Evolutionary conservation across 2,888 invertebrate species (phyloP).

Genomic region (Pachliopta kotzebuea): DNA sequence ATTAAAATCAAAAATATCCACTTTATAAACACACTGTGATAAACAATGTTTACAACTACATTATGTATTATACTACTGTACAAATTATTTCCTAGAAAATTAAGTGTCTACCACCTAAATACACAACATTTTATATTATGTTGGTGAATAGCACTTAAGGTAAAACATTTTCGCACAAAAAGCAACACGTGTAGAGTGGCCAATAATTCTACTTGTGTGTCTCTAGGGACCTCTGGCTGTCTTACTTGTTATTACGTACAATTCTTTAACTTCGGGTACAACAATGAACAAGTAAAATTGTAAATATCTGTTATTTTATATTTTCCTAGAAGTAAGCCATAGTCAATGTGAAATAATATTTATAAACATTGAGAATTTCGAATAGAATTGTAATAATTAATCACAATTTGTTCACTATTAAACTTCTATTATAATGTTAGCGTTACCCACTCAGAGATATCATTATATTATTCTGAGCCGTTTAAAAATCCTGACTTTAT

Average conservation of each 20-base stretch:
- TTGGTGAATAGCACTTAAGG: constrained; percentile 14
- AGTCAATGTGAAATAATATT: neutral
- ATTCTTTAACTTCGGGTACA: constrained; percentile 16
- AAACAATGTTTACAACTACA: too few relatives aligned
- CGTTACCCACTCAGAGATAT: too few relatives aligned
- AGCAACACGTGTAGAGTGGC: constrained; percentile 28
- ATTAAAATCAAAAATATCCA: too few relatives aligned
- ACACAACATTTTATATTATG: constrained; percentile 11
- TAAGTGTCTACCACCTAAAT: constrained; percentile 3
- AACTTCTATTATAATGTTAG: too few relatives aligned
- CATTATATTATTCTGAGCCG: too few relatives aligned
- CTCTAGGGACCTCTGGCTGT: constrained; percentile 15
- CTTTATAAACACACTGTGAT: too few relatives aligned
- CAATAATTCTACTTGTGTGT: constrained; percentile 24
- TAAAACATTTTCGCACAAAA: constrained; percentile 21
- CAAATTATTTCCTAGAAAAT: neutral
- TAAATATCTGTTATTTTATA: neutral
- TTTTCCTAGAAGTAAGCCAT: neutral
- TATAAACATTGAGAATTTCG: too few relatives aligned
- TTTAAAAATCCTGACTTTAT: too few relatives aligned
- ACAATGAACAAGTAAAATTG: constrained; percentile 2
- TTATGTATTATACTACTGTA: neutral
- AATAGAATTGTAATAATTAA: too few relatives aligned
- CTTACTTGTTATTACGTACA: constrained; percentile 20
- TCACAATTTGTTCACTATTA: too few relatives aligned